Conservation (phyloP, 2,113 vertebrate species). For the Microtus oregoni region DNA sequence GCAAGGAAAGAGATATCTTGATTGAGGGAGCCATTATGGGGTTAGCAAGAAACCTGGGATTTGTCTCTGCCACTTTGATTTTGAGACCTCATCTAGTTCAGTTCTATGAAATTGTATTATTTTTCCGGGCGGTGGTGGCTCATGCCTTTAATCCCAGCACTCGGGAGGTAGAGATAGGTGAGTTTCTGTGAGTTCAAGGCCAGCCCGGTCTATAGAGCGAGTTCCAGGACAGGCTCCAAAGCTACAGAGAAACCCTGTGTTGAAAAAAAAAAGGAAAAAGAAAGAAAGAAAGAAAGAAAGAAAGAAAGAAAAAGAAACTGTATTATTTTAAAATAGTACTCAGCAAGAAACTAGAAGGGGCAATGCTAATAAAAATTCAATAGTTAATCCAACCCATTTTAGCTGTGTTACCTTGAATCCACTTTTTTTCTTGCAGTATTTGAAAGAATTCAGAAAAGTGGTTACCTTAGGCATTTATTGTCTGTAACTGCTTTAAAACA, state of each 20-base stretch:
- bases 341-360: conserved; percentile 3
- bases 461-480: conserved; percentile 19
- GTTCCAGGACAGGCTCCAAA: no score
- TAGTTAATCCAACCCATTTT: conserved; percentile 26
- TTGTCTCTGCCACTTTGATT: neutral
- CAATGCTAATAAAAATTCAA: neutral
- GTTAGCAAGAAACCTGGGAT: no score
- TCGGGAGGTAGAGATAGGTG: no score
- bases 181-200: no score
- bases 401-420: neutral
- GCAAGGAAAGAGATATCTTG: no score
- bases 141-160: no score
- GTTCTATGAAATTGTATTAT: neutral
- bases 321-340: neutral
- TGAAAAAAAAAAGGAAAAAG: no score
- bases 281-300: no score
- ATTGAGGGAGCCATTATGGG: no score
- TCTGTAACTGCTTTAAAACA: conserved; percentile 40
- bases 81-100: conserved; percentile 22
- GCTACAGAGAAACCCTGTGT: no score
- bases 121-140: no score
- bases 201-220: no score
- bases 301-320: neutral
- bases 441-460: neutral
- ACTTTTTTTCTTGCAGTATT: conserved; percentile 58